Evolutionary conservation across 2,888 invertebrate species (phyloP), one percentile per base, ranked within the genome.

Genomic region (Clanis bilineata): DNA sequence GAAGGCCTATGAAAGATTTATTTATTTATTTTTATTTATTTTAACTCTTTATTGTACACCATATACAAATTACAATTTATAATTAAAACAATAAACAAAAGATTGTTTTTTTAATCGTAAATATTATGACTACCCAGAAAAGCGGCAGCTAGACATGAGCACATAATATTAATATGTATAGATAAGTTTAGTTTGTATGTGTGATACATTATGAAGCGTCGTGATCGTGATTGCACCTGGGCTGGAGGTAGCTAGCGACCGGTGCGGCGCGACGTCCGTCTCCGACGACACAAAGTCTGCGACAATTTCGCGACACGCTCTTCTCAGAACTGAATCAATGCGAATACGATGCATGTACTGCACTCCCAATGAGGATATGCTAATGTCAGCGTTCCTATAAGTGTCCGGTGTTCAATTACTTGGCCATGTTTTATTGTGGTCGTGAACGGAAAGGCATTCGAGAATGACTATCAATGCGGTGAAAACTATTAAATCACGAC

Each of bases 361-460:
- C 76, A 76, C 76, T 75, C 71, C 70, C 73, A 83, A 85, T 85
- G 83, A 80, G 81, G 80, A 76, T 81, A 85, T 83, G 83, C 74
- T 76, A 86, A 82, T 81, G 78, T 74, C 79, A 85, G 79, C 76
- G 77, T 85, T 84, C 82, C 79, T 76, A 79, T 81, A 78, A 83
- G 79, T 76, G 76, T 71, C 76, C 69, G 74, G 81, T 83, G 74
- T 87, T 77, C 70, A 71, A 82, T 87, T 85, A 85, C 83, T 57
- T 62, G 66, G 56, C 60, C 59, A 62, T 58, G 57, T 68, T 65
- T 65, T 65, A 68, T 67, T 68, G 65, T 65, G 58, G 58, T 59
- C 56, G 61, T 56, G 60, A 57, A 39, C 57, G 57, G 60, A 62
- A 62, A 62, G 43, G 21, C 55, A 60, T 44, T 57, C 57, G 7